These are phyloP conservation scores for Trichopoda pennipes DNA, from an alignment of 2,888 invertebrate genomes.

Conservation along the genomic window DNA sequence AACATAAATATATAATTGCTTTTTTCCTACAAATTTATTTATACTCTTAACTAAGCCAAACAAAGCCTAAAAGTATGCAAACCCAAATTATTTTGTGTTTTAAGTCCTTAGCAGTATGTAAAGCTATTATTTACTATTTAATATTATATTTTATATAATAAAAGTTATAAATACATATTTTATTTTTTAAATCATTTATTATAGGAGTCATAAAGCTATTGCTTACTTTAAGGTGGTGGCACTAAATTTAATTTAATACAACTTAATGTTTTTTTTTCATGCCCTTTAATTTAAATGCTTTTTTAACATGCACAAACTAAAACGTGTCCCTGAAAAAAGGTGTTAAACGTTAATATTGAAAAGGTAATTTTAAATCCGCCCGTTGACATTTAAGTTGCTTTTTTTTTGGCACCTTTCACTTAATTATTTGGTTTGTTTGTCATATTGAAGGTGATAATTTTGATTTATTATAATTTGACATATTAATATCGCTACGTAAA, in stretches of 20 bases:
- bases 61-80: conserved; percentile 36
- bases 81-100: background rate
- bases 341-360: conserved; percentile 26
- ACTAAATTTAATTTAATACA: conserved; percentile 16
- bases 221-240: conserved; percentile 18
- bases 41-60: background rate
- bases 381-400: conserved; percentile 19
- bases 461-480: background rate
- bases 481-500: no score
- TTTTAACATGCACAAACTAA: conserved; percentile 36
- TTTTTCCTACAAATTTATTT: conserved; percentile 1
- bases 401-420: conserved; percentile 18
- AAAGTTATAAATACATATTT: no score
- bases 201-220: conserved; percentile 6
- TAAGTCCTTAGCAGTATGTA: no score
- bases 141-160: no score
- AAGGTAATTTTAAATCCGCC: conserved; percentile 22
- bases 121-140: no score
- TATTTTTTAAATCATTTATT: no score
- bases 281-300: conserved; percentile 20
- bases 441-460: background rate
- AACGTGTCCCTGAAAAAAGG: background rate
- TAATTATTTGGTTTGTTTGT: background rate
- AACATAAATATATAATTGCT: no score
- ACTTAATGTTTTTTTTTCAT: background rate